Evolutionary conservation across 2,797 vertebrate species (phyloP).

Genomic region (Neoniphon sammara): DNA sequence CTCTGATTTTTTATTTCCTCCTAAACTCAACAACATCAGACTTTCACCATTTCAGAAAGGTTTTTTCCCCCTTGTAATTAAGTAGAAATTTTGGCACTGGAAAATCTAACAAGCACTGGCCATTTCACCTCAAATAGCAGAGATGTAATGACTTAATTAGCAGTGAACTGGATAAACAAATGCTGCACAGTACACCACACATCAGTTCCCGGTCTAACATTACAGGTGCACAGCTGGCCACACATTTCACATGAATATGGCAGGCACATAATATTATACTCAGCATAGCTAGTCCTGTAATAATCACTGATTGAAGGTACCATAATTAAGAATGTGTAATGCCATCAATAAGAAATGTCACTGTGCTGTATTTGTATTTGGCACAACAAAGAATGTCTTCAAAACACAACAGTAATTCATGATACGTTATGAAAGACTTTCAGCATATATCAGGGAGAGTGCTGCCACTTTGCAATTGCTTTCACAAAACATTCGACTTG

Average conservation of each 20-base stretch:
- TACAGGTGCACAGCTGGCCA: slow-evolving; percentile 50
- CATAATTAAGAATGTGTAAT: slow-evolving; percentile 7
- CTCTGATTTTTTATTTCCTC: too few species aligned
- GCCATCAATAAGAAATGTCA: not conserved
- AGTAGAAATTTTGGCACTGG: too few species aligned
- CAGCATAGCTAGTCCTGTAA: slow-evolving; percentile 20
- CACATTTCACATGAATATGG: slow-evolving; percentile 36
- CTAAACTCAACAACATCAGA: too few species aligned
- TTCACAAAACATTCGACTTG: not conserved
- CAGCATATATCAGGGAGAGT: not conserved
- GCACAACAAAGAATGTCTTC: too few species aligned
- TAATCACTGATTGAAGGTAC: slow-evolving; percentile 24
- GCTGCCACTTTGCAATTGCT: slow-evolving; percentile 4
- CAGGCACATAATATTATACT: not conserved
- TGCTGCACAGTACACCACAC: slow-evolving; percentile 32
- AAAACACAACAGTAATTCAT: slow-evolving; percentile 14
- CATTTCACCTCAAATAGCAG: slow-evolving; percentile 45
- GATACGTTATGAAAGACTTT: not conserved
- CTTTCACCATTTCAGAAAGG: too few species aligned
- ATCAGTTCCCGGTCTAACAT: slow-evolving; percentile 34
- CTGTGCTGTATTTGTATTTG: not conserved
- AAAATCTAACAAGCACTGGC: slow-evolving; percentile 55
- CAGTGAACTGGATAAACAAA: slow-evolving; percentile 56
- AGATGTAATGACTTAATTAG: slow-evolving; percentile 60
- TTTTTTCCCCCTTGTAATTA: too few species aligned